These are phyloP conservation scores for Nesoenas mayeri DNA, from an alignment of 2,113 vertebrate genomes.

Conservation along the genomic window DNA sequence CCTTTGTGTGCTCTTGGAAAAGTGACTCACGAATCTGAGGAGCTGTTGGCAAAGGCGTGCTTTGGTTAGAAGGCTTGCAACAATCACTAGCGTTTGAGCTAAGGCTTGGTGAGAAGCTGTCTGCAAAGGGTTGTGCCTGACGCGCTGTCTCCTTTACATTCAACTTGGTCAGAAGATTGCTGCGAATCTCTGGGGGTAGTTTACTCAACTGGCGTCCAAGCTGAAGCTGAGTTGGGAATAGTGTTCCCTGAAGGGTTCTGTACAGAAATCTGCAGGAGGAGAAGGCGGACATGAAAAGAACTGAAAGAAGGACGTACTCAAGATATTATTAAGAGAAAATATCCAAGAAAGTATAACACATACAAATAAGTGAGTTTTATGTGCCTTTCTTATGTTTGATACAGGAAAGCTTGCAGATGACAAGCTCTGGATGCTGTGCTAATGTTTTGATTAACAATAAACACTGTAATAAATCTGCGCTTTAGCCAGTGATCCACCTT, in stretches of 20 bases:
- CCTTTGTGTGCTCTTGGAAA: conserved; percentile 6
- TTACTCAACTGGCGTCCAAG: conserved; percentile 86
- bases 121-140: not conserved
- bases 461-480: not conserved
- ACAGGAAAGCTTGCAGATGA: not conserved
- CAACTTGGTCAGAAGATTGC: conserved; percentile 66
- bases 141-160: not conserved
- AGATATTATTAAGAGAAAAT: not conserved
- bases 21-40: not conserved
- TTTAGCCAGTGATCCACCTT: not conserved
- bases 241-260: conserved; percentile 87
- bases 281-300: not conserved
- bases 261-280: conserved; percentile 85
- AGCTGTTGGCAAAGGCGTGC: not conserved
- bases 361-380: not conserved
- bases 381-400: not conserved
- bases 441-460: not conserved
- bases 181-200: conserved; percentile 64
- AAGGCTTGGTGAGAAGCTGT: conserved; percentile 12
- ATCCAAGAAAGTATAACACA: not conserved
- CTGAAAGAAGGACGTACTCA: not conserved
- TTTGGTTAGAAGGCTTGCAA: not conserved
- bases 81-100: not conserved
- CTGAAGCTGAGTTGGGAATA: conserved; percentile 89
- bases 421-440: not conserved